Percentiles rank a stretch among this genome's conserved stretches.
These are phyloP conservation scores for Stichodactyla helianthus DNA, from an alignment of 64 coral and sea anemone genomes.

Conservation along the genomic window DNA sequence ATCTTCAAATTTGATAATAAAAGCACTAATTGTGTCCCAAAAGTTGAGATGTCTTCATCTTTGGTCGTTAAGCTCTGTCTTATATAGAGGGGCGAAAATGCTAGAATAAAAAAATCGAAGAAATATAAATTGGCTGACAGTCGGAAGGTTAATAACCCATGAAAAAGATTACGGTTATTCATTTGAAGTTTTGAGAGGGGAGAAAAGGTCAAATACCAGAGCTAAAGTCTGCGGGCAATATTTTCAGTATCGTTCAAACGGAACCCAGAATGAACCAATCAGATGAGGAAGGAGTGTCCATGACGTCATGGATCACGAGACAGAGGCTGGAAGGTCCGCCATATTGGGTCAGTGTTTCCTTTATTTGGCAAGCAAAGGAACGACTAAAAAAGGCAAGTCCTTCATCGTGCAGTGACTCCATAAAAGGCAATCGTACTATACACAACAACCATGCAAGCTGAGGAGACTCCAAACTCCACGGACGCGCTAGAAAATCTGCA, in stretches of 20 bases:
- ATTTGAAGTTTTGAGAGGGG: neutral
- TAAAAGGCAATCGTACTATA: conserved; percentile 96
- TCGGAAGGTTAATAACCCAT: neutral
- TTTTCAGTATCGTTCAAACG: conserved; percentile 13
- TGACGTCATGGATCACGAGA: conserved; percentile 26
- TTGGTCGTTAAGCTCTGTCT: too few relatives aligned
- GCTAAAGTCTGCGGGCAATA: neutral
- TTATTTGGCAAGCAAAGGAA: conserved; percentile 56
- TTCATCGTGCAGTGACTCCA: conserved; percentile 52
- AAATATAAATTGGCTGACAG: neutral
- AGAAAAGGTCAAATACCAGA: neutral
- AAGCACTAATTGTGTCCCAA: too few relatives aligned
- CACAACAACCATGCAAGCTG: conserved; percentile 72
- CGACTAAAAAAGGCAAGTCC: conserved; percentile 75
- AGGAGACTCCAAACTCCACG: conserved; percentile 63
- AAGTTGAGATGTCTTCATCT: too few relatives aligned
- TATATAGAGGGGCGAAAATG: neutral
- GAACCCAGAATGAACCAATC: neutral
- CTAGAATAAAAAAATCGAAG: neutral
- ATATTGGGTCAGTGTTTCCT: conserved; percentile 73
- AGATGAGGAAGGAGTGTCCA: conserved; percentile 11
- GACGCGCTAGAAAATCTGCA: conserved; percentile 78
- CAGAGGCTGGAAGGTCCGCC: conserved; percentile 29
- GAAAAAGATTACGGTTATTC: neutral
- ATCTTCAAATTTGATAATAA: neutral